Conservation (phyloP, 2,888 invertebrate genomes). For the Pteria penguin region DNA sequence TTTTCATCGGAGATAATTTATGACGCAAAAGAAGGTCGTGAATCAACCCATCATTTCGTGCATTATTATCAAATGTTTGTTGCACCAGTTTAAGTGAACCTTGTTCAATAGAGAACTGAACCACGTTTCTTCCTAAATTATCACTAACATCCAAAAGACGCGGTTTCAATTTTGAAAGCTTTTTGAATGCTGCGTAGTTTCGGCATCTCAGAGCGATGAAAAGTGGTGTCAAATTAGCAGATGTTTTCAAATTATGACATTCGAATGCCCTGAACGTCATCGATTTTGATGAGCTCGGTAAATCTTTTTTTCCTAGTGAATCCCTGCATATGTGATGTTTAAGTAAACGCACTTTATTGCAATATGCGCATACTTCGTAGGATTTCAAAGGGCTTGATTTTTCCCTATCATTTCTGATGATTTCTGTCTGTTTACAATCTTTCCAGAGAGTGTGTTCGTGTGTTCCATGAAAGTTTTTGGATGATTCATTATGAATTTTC, state of each 20-base stretch:
- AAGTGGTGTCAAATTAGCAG: neutral
- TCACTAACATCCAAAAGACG: neutral
- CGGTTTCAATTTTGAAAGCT: slow-evolving; percentile 19
- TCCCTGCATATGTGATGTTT: slow-evolving; percentile 1
- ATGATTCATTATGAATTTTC: neutral
- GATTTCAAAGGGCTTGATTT: neutral
- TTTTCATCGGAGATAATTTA: no score
- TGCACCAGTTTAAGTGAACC: slow-evolving; percentile 30
- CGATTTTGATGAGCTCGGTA: neutral
- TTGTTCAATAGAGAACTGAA: slow-evolving; percentile 30
- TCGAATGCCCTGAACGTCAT: slow-evolving; percentile 2
- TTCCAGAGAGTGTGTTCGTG: neutral
- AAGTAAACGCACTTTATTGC: neutral
- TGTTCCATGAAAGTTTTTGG: neutral
- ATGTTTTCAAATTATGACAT: neutral
- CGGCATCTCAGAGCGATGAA: slow-evolving; percentile 17
- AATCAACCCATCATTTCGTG: neutral
- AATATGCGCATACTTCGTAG: neutral
- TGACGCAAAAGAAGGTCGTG: slow-evolving; percentile 15
- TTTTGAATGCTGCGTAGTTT: slow-evolving; percentile 14
- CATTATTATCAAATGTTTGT: neutral
- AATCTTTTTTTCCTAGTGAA: neutral
- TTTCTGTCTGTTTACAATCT: neutral
- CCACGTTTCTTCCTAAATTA: slow-evolving; percentile 4
- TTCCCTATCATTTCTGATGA: neutral